Evolutionary conservation across 2,888 invertebrate genomes (phyloP), one percentile per base, ranked within the genome.

Genomic region (Andrena dorsata): DNA sequence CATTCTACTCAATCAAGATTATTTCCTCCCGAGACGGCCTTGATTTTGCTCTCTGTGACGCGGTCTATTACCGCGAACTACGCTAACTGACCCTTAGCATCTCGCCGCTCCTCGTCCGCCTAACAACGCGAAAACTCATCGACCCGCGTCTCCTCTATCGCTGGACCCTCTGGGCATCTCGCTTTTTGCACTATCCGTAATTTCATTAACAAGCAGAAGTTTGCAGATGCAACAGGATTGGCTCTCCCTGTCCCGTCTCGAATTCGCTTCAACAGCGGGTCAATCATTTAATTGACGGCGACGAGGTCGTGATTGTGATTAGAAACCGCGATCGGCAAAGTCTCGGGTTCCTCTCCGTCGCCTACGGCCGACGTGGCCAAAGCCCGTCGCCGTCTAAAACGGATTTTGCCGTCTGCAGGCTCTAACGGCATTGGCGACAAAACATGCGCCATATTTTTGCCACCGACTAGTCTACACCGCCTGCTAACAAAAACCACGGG

Each of bases 401-500:
- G 16, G 68, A 73, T 73, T 86, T 79, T 80, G 81, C 78, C 84
- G 84, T 86, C 86, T 86, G 80, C 69, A 56, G 82, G 90, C 91
- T 91, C 92, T 92, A 93, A 92, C 92, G 92, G 92, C 90, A 88
- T 86, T 80, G 76, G 49, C 26, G 53, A 60, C 16, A 75, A 65
- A 65, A 53, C 66, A 26, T 56, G 28, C 68, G 56, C 56, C 58
- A 58, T 53, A 58, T 65, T 65, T 65, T 76, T 49, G 32, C 30
- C 32, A 71, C 4, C 41, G 13, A 41, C 53, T 56, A 74, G 74
- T 74, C 78, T 63, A 28, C 26, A 30, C 60, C 32, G 69, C 13
- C 32, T 65, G 32, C 71, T 60, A 47, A 53, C 30, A 58, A 71
- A 72, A 56, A 56, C 26, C 56, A 26, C 0, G 56, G 26, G 23